phyloP scores from a whole-genome alignment of 2,888 invertebrate genomes.

The Hirtodrosophila confusa region DNA sequence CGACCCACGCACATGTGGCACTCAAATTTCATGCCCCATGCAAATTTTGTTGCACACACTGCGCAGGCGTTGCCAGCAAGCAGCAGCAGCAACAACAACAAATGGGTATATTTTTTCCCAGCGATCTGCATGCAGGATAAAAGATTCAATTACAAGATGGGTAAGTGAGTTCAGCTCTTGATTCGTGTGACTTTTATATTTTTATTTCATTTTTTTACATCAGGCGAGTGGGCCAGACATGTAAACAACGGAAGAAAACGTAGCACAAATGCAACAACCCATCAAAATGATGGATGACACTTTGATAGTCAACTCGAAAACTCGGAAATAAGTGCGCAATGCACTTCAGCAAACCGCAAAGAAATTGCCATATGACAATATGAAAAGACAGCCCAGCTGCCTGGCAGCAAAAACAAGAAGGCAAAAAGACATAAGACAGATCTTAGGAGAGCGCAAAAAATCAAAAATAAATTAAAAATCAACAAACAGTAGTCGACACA shows the following conservation, averaged over 20 bases:
- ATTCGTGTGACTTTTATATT: slow-evolving; percentile 58
- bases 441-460: slow-evolving; percentile 62
- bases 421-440: slow-evolving; percentile 21
- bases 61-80: slow-evolving; percentile 53
- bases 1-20: slow-evolving; percentile 53
- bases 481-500: slow-evolving; percentile 76
- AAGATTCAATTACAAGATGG: slow-evolving; percentile 75
- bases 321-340: slow-evolving; percentile 39
- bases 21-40: slow-evolving; percentile 60
- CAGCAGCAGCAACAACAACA: too few species aligned
- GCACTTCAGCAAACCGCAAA: slow-evolving; percentile 70
- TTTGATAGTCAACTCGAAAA: slow-evolving; percentile 62
- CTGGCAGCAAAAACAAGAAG: slow-evolving; percentile 27
- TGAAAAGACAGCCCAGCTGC: slow-evolving; percentile 66
- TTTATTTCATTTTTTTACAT: background rate
- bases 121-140: slow-evolving; percentile 67
- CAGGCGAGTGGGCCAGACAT: slow-evolving; percentile 59
- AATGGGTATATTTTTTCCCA: slow-evolving; percentile 47
- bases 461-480: slow-evolving; percentile 81
- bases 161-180: slow-evolving; percentile 47
- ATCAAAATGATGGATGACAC: slow-evolving; percentile 82
- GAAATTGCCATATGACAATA: slow-evolving; percentile 50
- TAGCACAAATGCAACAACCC: slow-evolving; percentile 65
- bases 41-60: slow-evolving; percentile 42
- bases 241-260: slow-evolving; percentile 54